phyloP scores from a whole-genome alignment of 37 sponge, comb jelly and placozoan species.

The Beroe forskalii region DNA sequence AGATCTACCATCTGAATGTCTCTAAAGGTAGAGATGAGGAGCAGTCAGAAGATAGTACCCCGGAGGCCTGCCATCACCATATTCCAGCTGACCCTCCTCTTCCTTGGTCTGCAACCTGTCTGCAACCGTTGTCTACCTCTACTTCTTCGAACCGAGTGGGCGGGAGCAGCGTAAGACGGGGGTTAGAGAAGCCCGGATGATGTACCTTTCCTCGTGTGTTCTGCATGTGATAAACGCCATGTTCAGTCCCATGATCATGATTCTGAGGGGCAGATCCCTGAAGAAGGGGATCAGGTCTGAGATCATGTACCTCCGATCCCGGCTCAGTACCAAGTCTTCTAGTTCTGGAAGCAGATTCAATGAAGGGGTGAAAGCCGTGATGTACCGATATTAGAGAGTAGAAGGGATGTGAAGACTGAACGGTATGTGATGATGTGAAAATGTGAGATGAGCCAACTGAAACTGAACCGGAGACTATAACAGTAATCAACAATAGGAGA shows the following conservation, averaged over 20 bases:
- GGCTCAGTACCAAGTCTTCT: background rate
- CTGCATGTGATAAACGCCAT: conserved; percentile 23
- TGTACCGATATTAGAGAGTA: conserved; percentile 48
- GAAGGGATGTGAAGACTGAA: too few species aligned
- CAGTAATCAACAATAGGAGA: too few species aligned
- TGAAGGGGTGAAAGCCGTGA: background rate
- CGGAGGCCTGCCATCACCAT: conserved; percentile 21
- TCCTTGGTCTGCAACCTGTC: conserved; percentile 23
- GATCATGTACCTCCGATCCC: background rate
- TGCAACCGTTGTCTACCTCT: conserved; percentile 1
- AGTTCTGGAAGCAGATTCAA: background rate
- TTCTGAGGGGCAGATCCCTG: conserved; percentile 32
- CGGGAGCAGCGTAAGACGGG: background rate
- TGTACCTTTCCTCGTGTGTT: conserved; percentile 37
- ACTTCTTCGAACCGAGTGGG: conserved; percentile 7
- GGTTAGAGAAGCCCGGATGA: background rate
- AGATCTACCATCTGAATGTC: conserved; percentile 1
- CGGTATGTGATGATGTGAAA: too few species aligned
- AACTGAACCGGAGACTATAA: too few species aligned
- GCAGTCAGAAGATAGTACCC: background rate
- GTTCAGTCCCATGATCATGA: conserved; percentile 42
- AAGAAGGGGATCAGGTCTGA: background rate
- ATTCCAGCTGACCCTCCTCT: conserved; percentile 34
- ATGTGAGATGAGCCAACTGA: too few species aligned
- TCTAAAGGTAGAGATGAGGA: background rate